Evolutionary conservation across 2,797 vertebrate genomes (phyloP), one percentile per base, ranked within the genome.

Genomic region (Antrozous pallidus): DNA sequence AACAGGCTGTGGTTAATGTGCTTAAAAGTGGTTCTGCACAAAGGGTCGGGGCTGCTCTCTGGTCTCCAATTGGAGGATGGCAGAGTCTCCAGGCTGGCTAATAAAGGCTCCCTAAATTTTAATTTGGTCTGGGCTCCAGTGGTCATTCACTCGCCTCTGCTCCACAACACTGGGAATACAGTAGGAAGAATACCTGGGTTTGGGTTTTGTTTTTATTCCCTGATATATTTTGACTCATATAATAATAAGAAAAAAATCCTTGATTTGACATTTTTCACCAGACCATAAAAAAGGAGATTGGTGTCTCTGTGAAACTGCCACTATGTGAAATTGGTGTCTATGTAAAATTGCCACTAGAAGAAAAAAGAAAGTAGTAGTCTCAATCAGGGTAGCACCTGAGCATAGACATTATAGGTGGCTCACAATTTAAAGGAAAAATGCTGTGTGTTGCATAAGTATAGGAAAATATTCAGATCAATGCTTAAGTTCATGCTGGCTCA

Each of bases 161-260:
- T n/a, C n/a, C n/a, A n/a, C n/a, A n/a, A n/a, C n/a, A n/a, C 93
- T 86, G 93, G 94, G 89, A 80, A 51, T 9, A 11, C 58, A 56
- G 8, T 22, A 58, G 28, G 69, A 58, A 87, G 90, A 93, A 88
- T 8, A 86, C 26, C 67, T 67, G 11, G 42, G 40, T 31, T 73
- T 31, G 6, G 47, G 12, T 51, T 49, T 11, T 33, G 2, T 13
- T n/a, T 70, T 40, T 16, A 88, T 73, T 28, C 10, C 4, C 70
- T 7, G 75, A 74, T 89, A 69, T 38, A 42, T 36, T 96, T 71
- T 87, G 77, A 90, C 85, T 92, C 6, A 3, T 82, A 54, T 65
- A 80, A 56, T 54, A 31, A 84, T 70, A 83, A 74, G 45, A 61
- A 61, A 49, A 58, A 58, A 58, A 58, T 28, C 36, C 74, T 94